A percentile compares a stretch with the other conserved stretches of the same genome.
Conservation (phyloP, 2,113 vertebrate genomes). For the Phyllostomus hastatus region DNA sequence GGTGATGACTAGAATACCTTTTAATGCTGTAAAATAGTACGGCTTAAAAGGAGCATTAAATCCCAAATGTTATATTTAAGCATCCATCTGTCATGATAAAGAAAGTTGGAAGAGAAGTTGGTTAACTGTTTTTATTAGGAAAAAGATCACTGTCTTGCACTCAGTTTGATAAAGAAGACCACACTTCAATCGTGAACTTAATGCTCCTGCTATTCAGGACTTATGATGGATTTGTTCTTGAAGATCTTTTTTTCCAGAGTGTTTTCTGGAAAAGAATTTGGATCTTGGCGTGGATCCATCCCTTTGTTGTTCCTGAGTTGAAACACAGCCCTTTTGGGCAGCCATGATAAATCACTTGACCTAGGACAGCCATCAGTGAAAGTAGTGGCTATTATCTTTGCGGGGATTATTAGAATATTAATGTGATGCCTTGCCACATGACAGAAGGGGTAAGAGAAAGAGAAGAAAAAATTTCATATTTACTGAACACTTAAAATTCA, state of each 20-base stretch:
- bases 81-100: conserved; percentile 19
- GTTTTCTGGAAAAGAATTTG: conserved; percentile 16
- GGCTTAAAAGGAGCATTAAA: conserved; percentile 25
- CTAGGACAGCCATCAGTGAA: background rate
- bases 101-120: background rate
- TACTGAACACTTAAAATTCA: conserved; percentile 32
- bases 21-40: background rate
- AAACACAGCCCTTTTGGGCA: background rate
- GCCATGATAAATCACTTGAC: conserved; percentile 22
- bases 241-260: background rate
- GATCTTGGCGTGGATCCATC: conserved; percentile 14
- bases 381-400: conserved; percentile 26
- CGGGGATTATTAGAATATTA: background rate
- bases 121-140: conserved; percentile 38
- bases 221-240: conserved; percentile 33
- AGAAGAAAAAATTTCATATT: conserved; percentile 29
- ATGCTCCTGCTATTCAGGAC: background rate
- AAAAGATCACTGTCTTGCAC: background rate
- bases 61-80: conserved; percentile 18
- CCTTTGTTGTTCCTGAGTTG: background rate
- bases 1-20: background rate
- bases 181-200: conserved; percentile 4
- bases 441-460: background rate
- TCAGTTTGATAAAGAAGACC: conserved; percentile 13
- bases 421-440: background rate